These are phyloP conservation scores for Collichthys lucidus DNA, from an alignment of 2,113 vertebrate species.

Conservation along the genomic window DNA sequence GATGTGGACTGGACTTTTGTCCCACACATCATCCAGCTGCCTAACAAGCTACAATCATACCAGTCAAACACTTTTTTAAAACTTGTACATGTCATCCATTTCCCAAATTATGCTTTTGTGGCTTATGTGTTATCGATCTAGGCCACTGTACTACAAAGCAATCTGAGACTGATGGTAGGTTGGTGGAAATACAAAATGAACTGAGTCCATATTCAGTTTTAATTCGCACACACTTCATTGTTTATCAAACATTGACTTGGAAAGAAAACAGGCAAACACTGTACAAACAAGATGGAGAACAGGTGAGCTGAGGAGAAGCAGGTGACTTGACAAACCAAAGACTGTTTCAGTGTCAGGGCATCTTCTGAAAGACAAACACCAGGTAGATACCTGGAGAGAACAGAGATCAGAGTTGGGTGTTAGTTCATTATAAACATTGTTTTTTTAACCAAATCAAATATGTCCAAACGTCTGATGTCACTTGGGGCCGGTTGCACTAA, in stretches of 20 bases:
- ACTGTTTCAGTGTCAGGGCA: slow-evolving; percentile 65
- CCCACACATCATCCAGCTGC: too few species aligned
- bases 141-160: too few species aligned
- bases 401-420: too few species aligned
- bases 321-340: too few species aligned
- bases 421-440: not conserved
- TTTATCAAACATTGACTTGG: slow-evolving; percentile 4
- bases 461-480: not conserved
- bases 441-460: not conserved
- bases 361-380: slow-evolving; percentile 96
- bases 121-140: too few species aligned
- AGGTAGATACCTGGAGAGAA: slow-evolving; percentile 91
- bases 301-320: not conserved
- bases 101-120: too few species aligned
- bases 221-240: slow-evolving; percentile 3
- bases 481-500: too few species aligned
- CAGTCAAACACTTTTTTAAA: too few species aligned
- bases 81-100: too few species aligned
- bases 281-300: not conserved
- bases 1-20: too few species aligned
- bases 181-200: not conserved
- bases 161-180: too few species aligned
- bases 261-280: not conserved
- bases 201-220: not conserved
- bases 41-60: too few species aligned